Conservation (phyloP, 2,888 invertebrate genomes). For the Halocaridina rubra region DNA sequence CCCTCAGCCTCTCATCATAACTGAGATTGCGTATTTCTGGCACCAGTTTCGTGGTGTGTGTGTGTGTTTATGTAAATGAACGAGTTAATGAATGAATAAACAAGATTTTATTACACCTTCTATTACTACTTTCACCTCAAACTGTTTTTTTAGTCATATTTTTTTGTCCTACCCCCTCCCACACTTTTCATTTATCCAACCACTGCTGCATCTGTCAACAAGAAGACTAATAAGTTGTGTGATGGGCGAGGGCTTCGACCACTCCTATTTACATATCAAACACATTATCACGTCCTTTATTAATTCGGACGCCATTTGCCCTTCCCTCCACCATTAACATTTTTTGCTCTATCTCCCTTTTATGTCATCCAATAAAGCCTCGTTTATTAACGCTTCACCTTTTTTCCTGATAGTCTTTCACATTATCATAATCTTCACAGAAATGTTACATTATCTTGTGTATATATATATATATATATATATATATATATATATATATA, state of each 20-base stretch:
- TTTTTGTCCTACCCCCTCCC: not conserved
- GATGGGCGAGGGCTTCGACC: conserved; percentile 1
- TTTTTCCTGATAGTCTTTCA: too few species aligned
- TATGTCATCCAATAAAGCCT: not conserved
- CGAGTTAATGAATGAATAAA: not conserved
- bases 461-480: conserved; percentile 1
- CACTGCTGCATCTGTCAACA: conserved; percentile 8
- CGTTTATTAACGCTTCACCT: not conserved
- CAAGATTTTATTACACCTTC: not conserved
- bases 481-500: conserved; percentile 1
- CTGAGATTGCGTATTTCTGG: too few species aligned
- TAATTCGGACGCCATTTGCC: conserved; percentile 49
- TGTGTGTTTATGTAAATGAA: not conserved
- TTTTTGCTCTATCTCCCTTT: conserved; percentile 5
- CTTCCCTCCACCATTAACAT: conserved; percentile 21
- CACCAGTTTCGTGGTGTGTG: too few species aligned
- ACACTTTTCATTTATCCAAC: not conserved
- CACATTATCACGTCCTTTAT: conserved; percentile 43
- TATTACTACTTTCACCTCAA: not conserved
- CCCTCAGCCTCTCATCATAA: too few species aligned
- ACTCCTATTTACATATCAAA: conserved; percentile 44
- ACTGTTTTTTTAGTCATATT: not conserved
- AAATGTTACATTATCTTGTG: too few species aligned
- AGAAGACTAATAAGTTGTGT: conserved; percentile 18
- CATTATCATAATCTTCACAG: too few species aligned